Evolutionary conservation across 2,888 invertebrate genomes (phyloP).

Genomic region (Thymelicus lineola): DNA sequence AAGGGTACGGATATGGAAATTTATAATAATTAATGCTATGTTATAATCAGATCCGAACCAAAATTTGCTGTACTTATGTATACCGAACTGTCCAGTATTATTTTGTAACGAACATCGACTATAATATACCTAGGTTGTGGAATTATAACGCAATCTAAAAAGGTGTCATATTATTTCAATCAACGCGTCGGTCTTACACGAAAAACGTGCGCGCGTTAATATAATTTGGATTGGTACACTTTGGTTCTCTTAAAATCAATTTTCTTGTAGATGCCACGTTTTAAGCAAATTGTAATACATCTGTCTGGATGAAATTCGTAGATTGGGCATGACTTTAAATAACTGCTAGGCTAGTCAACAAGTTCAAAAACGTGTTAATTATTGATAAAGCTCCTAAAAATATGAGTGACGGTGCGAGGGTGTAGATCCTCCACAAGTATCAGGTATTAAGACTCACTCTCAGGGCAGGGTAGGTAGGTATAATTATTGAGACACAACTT

Average conservation of each 20-base stretch:
- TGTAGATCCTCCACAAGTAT: no score
- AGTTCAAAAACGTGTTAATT: no score
- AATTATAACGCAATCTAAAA: constrained; percentile 32
- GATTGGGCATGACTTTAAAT: neutral
- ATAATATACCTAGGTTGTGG: constrained; percentile 23
- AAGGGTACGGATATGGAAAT: no score
- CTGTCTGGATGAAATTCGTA: constrained; percentile 12
- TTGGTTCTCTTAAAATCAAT: constrained; percentile 16
- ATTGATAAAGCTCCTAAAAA: no score
- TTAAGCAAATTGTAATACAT: constrained; percentile 19
- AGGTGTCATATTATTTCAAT: constrained; percentile 38
- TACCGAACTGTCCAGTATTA: constrained; percentile 25
- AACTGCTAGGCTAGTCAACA: no score
- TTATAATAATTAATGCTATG: no score
- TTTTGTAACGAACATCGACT: constrained; percentile 27
- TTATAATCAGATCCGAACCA: neutral
- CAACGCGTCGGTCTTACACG: constrained; percentile 32
- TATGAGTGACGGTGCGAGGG: no score
- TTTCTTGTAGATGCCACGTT: constrained; percentile 22
- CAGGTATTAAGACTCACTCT: no score
- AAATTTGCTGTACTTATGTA: neutral
- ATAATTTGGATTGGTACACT: constrained; percentile 18
- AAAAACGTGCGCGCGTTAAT: constrained; percentile 33
- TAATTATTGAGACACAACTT: no score
- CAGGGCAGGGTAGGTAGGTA: no score